Evolutionary conservation across 2,797 vertebrate species (phyloP), one percentile per base, ranked within the genome.

Genomic region (Characodon lateralis): DNA sequence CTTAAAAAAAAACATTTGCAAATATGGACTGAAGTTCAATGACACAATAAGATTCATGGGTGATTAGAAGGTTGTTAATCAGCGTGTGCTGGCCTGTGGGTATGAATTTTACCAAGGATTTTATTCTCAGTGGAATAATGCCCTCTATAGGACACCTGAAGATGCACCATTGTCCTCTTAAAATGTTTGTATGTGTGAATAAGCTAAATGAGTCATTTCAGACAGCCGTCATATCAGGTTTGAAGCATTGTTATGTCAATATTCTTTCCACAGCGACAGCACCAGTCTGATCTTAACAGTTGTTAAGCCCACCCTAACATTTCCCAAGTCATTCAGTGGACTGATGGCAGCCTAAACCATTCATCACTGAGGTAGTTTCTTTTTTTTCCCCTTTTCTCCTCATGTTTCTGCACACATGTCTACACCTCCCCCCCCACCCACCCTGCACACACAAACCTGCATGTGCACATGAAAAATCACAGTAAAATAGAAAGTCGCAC

Each of bases 71-170:
- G 71, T 28, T 81, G 82, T 85, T 91, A 87, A 91, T 91, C 65
- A 87, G 78, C 71, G 78, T 79, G 78, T 66, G 58, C 77, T 77
- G 74, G 82, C 85, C 79, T 80, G 71, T 83, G 74, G 78, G 78
- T 73, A 68, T 58, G 72, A 9, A 56, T 66, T 75, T 68, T 20
- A 73, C 39, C 22, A 68, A 20, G 5, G 26, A 16, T 58, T 81
- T 63, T 83, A 91, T 94, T 94, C 92, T 94, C 92, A 89, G 90
- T 90, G 85, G 90, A 91, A 83, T 86, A 93, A 88, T 94, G 93
- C 92, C 94, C 93, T 91, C 94, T 94, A 93, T 91, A 93, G 92
- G 92, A 71, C 70, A 79, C 20, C 58, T 16, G 43, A 80, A 83
- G 74, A 73, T 72, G 80, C 86, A 65, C 82, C 69, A 46, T 82